Percentiles rank a stretch among this genome's conserved stretches.
Conservation (phyloP, 30 jellyfish, hydroid and myxozoan species). For the Hydra vulgaris region DNA sequence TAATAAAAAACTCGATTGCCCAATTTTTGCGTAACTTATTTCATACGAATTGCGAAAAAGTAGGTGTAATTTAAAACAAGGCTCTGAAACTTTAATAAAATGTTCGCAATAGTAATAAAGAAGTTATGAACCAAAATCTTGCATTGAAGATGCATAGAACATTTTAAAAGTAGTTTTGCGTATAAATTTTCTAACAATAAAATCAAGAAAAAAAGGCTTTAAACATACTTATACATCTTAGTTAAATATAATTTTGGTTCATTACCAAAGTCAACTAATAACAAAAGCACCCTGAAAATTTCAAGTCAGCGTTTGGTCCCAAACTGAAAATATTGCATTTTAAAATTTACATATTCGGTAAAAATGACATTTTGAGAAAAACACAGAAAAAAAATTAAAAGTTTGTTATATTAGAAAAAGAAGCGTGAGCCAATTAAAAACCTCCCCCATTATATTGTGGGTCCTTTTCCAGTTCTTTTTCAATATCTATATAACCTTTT, state of each 20-base stretch:
- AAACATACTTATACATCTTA: background rate
- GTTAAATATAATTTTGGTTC: background rate
- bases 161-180: too few relatives aligned
- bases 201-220: background rate
- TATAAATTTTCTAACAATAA: too few relatives aligned
- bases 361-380: background rate
- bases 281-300: background rate
- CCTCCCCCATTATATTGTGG: background rate
- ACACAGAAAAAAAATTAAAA: background rate
- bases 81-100: too few relatives aligned
- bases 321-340: background rate
- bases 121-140: too few relatives aligned
- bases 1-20: too few relatives aligned
- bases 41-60: too few relatives aligned
- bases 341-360: background rate
- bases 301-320: background rate
- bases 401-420: background rate
- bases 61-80: too few relatives aligned
- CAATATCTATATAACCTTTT: background rate
- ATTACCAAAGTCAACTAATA: background rate
- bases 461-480: background rate
- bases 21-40: too few relatives aligned
- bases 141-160: too few relatives aligned
- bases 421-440: background rate
- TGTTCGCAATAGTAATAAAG: too few relatives aligned